Evolutionary conservation across 2,888 invertebrate genomes (phyloP).

Genomic region (Ariolimax columbianus): DNA sequence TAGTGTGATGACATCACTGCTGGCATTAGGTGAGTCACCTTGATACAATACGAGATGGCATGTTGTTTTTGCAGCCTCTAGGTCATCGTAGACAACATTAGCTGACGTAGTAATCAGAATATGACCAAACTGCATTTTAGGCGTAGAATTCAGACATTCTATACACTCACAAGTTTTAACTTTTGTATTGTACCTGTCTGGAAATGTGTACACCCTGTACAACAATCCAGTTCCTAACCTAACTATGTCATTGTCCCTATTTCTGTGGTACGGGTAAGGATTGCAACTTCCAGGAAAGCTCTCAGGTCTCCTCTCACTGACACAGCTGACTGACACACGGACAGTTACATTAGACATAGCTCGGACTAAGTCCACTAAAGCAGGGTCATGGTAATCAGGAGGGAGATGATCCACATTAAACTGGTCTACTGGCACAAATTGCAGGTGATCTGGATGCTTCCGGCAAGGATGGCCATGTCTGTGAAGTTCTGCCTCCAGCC

Average conservation of each 20-base stretch:
- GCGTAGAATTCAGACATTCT: background rate
- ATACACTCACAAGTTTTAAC: background rate
- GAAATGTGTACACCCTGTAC: background rate
- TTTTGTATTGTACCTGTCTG: background rate
- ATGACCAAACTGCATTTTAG: background rate
- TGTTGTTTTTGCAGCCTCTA: background rate
- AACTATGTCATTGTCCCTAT: background rate
- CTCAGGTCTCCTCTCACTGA: background rate
- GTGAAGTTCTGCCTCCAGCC: background rate
- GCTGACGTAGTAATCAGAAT: background rate
- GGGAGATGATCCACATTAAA: constrained; percentile 6
- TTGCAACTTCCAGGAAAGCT: background rate
- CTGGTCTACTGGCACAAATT: too few relatives aligned
- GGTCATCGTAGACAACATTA: background rate
- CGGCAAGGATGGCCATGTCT: background rate
- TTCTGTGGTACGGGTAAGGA: background rate
- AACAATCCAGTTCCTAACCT: background rate
- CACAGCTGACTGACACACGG: background rate
- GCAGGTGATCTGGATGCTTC: background rate
- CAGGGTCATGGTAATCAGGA: background rate
- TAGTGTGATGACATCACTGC: background rate
- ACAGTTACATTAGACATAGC: too few relatives aligned
- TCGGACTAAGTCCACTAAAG: background rate
- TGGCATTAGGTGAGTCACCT: background rate
- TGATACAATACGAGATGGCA: background rate